These are phyloP conservation scores for Pelodiscus sinensis DNA, from an alignment of 2,113 vertebrate species.

Conservation along the genomic window DNA sequence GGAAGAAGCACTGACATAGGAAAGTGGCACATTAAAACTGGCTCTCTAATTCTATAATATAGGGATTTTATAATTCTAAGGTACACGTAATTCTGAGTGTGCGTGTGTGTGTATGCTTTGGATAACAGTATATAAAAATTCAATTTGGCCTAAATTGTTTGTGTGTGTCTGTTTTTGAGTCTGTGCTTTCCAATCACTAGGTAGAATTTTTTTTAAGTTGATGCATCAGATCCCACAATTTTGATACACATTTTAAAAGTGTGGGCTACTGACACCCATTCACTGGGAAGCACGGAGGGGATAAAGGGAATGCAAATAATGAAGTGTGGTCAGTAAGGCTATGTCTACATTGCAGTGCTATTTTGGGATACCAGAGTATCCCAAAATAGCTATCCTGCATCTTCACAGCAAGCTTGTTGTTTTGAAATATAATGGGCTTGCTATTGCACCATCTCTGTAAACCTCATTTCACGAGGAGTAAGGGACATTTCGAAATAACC, in stretches of 20 bases:
- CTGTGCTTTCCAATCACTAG: background rate
- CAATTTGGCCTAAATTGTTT: background rate
- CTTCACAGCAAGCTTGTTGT: too few species aligned
- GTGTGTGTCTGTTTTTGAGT: background rate
- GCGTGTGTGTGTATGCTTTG: background rate
- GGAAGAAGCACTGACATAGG: constrained; percentile 3
- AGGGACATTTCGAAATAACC: too few species aligned
- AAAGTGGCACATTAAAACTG: background rate
- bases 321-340: background rate
- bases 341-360: too few species aligned
- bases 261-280: constrained; percentile 7
- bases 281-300: background rate
- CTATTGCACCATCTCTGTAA: too few species aligned
- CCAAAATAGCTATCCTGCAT: too few species aligned
- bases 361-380: too few species aligned
- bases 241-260: constrained; percentile 23
- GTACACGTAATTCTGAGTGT: constrained; percentile 1
- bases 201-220: background rate
- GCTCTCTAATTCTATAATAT: too few species aligned
- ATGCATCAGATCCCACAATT: background rate
- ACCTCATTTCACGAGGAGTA: too few species aligned
- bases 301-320: background rate
- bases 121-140: background rate
- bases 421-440: too few species aligned
- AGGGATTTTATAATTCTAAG: background rate